Percentiles rank a stretch among this genome's conserved stretches.
phyloP scores from a whole-genome alignment of 2,797 vertebrate species.

The Coluber constrictor region DNA sequence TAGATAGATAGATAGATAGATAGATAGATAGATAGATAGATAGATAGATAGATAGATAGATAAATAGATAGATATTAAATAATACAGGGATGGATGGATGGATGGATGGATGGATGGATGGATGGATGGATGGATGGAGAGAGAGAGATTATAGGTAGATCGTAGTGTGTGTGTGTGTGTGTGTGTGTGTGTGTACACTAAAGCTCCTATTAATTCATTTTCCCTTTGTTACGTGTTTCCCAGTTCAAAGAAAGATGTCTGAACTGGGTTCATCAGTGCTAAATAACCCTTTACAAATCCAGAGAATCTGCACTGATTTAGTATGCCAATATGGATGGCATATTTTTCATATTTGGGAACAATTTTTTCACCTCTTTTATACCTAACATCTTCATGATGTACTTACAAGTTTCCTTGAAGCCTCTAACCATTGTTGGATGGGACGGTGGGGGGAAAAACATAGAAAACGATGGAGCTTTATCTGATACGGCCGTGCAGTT shows the following conservation, averaged over 20 bases:
- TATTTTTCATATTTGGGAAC: background rate
- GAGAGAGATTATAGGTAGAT: too few species aligned
- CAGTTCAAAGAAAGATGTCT: background rate
- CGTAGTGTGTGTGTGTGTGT: too few species aligned
- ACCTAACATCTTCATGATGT: background rate
- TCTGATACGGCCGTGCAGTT: background rate
- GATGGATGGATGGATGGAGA: too few species aligned
- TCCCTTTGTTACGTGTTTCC: background rate
- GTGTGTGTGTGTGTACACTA: background rate
- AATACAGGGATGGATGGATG: too few species aligned
- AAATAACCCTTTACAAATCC: background rate
- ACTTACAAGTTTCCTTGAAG: background rate
- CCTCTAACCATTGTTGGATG: background rate
- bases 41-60: too few species aligned
- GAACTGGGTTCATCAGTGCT: background rate
- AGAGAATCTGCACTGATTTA: background rate
- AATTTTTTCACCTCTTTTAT: background rate
- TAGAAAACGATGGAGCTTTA: too few species aligned
- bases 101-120: too few species aligned
- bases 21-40: too few species aligned
- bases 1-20: too few species aligned
- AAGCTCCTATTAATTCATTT: background rate
- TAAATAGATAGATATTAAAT: too few species aligned
- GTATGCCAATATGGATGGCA: background rate
- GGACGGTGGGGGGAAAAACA: background rate